Percentiles rank a stretch among this genome's conserved stretches.
Conservation (phyloP, 2,797 vertebrate genomes). For the Syngnathus rostellatus region DNA sequence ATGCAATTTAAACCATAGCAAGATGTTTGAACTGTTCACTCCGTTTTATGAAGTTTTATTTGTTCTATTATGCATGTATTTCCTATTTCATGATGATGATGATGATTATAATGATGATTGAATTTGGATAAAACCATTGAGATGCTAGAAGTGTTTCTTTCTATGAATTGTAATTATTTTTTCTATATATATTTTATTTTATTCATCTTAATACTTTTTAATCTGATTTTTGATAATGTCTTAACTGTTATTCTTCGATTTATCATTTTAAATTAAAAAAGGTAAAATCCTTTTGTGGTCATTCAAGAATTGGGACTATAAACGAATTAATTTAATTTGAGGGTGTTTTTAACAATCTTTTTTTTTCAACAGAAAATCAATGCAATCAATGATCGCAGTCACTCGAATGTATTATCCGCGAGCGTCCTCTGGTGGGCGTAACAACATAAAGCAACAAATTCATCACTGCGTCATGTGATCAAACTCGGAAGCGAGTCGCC, state of each 20-base stretch:
- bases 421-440: constrained; percentile 43
- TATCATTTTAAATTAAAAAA: no score
- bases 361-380: no score
- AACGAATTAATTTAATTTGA: no score
- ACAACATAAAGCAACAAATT: background rate
- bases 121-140: background rate
- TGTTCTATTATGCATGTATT: background rate
- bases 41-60: background rate
- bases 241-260: background rate
- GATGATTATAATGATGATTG: background rate
- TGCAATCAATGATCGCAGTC: no score
- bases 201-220: background rate
- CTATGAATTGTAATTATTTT: background rate
- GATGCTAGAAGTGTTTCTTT: background rate
- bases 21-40: background rate
- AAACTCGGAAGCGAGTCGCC: constrained; percentile 50
- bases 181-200: background rate
- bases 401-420: background rate
- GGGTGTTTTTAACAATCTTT: no score
- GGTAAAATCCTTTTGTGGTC: no score
- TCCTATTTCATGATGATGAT: background rate
- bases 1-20: background rate
- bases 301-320: no score
- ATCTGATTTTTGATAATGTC: background rate
- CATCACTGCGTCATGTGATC: constrained; percentile 51